Conservation (phyloP, 1,140 invertebrate genomes). For the Brachionus sp. region DNA sequence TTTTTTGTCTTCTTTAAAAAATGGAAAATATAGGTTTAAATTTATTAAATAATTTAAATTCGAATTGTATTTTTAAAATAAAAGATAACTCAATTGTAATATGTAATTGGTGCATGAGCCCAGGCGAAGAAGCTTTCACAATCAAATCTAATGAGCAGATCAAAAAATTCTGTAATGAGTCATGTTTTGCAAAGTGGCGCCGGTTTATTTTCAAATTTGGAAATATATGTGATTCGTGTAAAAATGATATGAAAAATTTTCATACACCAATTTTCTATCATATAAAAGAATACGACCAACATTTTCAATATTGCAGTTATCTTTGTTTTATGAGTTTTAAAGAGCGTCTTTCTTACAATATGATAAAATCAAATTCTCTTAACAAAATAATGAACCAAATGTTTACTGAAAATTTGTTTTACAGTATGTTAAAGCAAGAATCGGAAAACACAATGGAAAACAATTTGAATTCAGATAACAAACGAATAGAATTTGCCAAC, state of each 20-base stretch:
- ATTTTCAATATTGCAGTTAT: conserved; percentile 36
- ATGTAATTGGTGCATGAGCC: conserved; percentile 21
- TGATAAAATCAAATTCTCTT: conserved; percentile 26
- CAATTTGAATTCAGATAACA: not conserved
- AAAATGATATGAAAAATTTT: not conserved
- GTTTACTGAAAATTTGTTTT: not conserved
- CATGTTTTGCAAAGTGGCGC: conserved; percentile 12
- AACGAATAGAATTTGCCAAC: not conserved
- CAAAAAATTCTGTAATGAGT: conserved; percentile 14
- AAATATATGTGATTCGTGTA: conserved; percentile 15
- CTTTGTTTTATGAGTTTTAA: conserved; percentile 23
- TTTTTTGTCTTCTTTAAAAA: not conserved
- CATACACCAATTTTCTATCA: not conserved
- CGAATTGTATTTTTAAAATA: not conserved
- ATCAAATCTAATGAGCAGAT: not conserved
- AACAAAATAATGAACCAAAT: not conserved
- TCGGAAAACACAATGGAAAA: not conserved
- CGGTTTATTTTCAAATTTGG: conserved; percentile 7
- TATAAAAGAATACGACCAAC: conserved; percentile 12
- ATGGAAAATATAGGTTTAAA: not conserved
- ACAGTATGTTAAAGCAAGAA: not conserved
- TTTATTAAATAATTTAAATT: not conserved
- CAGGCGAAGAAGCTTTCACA: not conserved
- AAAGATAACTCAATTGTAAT: not conserved
- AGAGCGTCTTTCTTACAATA: not conserved